Evolutionary conservation across 2,888 invertebrate genomes (phyloP).

Genomic region (Pseudanteris insignis): DNA sequence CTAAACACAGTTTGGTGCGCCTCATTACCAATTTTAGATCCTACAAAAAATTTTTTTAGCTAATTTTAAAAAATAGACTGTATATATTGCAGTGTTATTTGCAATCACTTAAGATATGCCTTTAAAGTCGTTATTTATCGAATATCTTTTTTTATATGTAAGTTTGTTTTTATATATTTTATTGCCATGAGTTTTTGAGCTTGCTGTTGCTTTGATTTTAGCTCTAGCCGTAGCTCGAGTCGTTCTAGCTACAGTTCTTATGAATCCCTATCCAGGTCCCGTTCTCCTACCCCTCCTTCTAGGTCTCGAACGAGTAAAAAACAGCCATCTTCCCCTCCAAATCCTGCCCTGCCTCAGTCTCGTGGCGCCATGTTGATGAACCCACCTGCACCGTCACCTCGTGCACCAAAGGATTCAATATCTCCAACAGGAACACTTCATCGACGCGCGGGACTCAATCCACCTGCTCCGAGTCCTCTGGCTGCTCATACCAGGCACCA

Average conservation of each 20-base stretch:
- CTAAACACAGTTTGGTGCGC: no score
- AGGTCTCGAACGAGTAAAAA: slow-evolving; percentile 64
- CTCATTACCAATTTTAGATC: no score
- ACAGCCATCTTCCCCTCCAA: slow-evolving; percentile 57
- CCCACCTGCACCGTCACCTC: slow-evolving; percentile 75
- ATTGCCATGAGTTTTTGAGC: neutral
- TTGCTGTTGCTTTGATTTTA: slow-evolving; percentile 55
- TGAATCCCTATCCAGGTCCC: slow-evolving; percentile 67
- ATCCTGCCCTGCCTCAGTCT: slow-evolving; percentile 46
- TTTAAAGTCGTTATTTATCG: no score
- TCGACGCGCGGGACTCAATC: slow-evolving; percentile 62
- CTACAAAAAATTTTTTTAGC: no score
- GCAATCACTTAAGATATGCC: no score
- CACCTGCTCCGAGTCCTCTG: slow-evolving; percentile 62
- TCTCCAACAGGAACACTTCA: slow-evolving; percentile 63
- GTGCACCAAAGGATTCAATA: slow-evolving; percentile 66
- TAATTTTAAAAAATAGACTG: no score
- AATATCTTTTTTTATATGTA: no score
- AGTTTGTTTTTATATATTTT: no score
- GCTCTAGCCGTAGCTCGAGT: slow-evolving; percentile 68
- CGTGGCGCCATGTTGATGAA: slow-evolving; percentile 77
- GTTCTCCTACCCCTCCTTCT: slow-evolving; percentile 67
- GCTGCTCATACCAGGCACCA: slow-evolving; percentile 58
- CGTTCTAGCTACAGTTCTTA: slow-evolving; percentile 68
- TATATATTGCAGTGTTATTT: no score